Conservation (phyloP, 2,113 vertebrate species). For the Odontophorus gujanensis region DNA sequence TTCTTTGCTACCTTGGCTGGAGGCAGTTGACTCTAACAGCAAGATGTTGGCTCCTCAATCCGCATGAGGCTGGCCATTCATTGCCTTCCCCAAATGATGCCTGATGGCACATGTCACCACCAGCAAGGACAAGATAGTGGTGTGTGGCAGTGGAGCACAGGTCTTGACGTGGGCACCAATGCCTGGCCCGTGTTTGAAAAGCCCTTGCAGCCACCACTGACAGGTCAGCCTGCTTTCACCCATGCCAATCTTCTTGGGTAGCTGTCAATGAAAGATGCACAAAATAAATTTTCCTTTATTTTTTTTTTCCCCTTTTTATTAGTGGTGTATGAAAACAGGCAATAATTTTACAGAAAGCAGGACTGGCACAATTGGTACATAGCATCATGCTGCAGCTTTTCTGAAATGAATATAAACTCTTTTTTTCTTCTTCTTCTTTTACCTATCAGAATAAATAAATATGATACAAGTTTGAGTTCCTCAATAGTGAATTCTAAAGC, state of each 20-base stretch:
- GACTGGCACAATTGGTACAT: conserved; percentile 71
- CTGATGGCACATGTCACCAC: background rate
- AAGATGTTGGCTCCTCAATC: background rate
- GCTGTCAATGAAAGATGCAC: background rate
- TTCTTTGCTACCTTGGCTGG: background rate
- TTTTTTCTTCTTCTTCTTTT: conserved; percentile 50
- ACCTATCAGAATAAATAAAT: conserved; percentile 85
- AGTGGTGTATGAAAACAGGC: conserved; percentile 78
- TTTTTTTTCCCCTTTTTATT: conserved; percentile 75
- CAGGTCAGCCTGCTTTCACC: background rate
- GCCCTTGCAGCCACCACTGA: background rate
- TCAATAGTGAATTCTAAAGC: conserved; percentile 75
- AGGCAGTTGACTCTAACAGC: background rate
- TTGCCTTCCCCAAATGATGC: accelerated
- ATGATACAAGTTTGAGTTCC: conserved; percentile 76
- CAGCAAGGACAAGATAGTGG: accelerated
- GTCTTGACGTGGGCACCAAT: accelerated
- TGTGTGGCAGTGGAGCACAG: accelerated
- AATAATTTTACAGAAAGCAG: conserved; percentile 80
- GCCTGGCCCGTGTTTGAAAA: background rate
- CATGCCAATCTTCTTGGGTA: accelerated
- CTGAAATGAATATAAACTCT: conserved; percentile 66
- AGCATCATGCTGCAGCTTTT: conserved; percentile 77
- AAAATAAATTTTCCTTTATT: background rate
- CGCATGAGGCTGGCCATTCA: accelerated